Evolutionary conservation across 1,140 invertebrate species (phyloP).

Genomic region (Chironomus striatipennis): DNA sequence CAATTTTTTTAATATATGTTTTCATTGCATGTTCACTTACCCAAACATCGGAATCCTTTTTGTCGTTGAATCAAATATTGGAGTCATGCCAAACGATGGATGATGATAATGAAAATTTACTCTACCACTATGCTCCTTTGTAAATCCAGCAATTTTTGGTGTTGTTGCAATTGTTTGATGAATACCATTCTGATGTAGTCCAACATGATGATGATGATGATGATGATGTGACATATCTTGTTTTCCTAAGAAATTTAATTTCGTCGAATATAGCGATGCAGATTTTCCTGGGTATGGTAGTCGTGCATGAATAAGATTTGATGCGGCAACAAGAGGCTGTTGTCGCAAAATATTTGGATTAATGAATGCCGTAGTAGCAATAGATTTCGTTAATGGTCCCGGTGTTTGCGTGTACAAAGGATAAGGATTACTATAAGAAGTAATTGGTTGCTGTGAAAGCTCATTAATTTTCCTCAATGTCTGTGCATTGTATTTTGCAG

Average conservation of each 20-base stretch:
- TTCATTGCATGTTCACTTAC: background rate
- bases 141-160: constrained; percentile 7
- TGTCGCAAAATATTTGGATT: background rate
- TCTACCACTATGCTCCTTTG: background rate
- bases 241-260: background rate
- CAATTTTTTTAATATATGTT: background rate
- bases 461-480: background rate
- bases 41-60: constrained; percentile 6
- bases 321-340: background rate
- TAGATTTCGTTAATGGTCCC: background rate
- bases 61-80: background rate
- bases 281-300: background rate
- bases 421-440: background rate
- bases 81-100: constrained; percentile 4
- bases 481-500: constrained; percentile 4
- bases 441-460: constrained; percentile 9
- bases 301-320: background rate
- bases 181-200: constrained; percentile 1
- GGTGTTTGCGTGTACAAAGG: background rate
- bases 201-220: background rate
- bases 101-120: constrained; percentile 16
- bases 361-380: background rate
- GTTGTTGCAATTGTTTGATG: background rate
- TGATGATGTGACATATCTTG: background rate
- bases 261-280: background rate